phyloP scores from a whole-genome alignment of 1,140 invertebrate species.

The Drosophila nigromelanica region DNA sequence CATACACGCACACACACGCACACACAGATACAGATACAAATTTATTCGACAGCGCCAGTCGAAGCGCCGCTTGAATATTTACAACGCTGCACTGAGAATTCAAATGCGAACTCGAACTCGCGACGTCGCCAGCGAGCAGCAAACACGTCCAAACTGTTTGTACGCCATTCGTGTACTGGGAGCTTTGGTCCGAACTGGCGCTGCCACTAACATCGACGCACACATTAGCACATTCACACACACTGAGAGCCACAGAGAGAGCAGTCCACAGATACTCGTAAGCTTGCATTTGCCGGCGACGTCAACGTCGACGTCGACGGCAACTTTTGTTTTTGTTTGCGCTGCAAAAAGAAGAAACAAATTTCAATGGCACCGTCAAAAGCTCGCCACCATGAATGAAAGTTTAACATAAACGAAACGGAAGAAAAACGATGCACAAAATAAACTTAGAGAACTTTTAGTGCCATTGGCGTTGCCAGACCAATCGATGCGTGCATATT shows the following conservation, averaged over 20 bases:
- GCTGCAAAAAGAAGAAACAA: constrained; percentile 59
- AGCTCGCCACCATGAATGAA: constrained; percentile 65
- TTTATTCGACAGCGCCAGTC: constrained; percentile 20
- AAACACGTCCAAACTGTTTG: constrained; percentile 77
- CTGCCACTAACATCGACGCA: constrained; percentile 35
- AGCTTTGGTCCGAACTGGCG: constrained; percentile 45
- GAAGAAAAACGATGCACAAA: constrained; percentile 52
- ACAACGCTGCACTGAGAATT: constrained; percentile 43
- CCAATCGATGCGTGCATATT: no score
- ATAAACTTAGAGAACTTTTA: constrained; percentile 37
- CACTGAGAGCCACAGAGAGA: not conserved
- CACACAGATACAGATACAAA: constrained; percentile 23
- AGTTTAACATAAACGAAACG: constrained; percentile 44
- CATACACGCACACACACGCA: constrained; percentile 22
- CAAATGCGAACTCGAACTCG: constrained; percentile 45
- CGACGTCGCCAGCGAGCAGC: constrained; percentile 57
- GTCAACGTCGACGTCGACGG: constrained; percentile 38
- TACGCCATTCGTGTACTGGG: constrained; percentile 53
- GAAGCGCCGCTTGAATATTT: constrained; percentile 48
- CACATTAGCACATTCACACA: constrained; percentile 2
- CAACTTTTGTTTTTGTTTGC: constrained; percentile 74
- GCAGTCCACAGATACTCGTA: constrained; percentile 24
- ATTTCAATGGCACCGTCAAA: constrained; percentile 71
- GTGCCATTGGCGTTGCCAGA: constrained; percentile 15
- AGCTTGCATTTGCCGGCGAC: constrained; percentile 65